Conservation (phyloP, 2,797 vertebrate genomes). For the Babyrousa celebensis region DNA sequence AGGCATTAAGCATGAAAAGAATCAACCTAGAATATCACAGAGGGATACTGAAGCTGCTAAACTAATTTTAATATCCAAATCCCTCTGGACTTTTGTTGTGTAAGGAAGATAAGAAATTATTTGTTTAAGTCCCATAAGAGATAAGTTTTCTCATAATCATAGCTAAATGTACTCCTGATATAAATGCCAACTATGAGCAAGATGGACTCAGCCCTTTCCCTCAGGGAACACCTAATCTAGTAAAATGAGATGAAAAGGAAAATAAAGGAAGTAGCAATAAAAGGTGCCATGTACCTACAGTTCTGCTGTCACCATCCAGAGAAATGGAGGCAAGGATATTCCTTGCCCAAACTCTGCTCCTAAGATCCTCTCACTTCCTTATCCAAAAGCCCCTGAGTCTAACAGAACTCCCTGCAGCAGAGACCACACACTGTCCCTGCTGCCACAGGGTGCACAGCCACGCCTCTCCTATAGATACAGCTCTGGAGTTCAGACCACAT, state of each 20-base stretch:
- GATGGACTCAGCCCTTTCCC: neutral
- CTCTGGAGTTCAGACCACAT: neutral
- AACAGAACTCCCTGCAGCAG: neutral
- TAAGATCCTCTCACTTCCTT: neutral
- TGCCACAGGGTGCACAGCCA: fast-evolving
- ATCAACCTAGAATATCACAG: neutral
- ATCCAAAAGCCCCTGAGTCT: neutral
- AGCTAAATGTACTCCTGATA: neutral
- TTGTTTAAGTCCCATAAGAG: neutral
- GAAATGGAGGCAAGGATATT: neutral
- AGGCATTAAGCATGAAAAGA: neutral
- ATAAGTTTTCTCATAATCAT: neutral
- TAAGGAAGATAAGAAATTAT: neutral
- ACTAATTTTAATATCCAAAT: neutral
- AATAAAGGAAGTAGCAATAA: neutral
- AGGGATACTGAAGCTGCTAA: neutral
- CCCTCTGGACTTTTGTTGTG: neutral
- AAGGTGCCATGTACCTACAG: neutral
- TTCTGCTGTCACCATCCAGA: neutral
- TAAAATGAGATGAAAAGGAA: neutral
- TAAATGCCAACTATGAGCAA: neutral
- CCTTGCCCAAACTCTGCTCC: neutral
- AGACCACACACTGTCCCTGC: neutral
- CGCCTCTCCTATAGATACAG: neutral
- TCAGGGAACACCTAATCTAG: neutral